These are phyloP conservation scores for Tenthredo livida DNA, from an alignment of 2,888 invertebrate species.

Conservation along the genomic window DNA sequence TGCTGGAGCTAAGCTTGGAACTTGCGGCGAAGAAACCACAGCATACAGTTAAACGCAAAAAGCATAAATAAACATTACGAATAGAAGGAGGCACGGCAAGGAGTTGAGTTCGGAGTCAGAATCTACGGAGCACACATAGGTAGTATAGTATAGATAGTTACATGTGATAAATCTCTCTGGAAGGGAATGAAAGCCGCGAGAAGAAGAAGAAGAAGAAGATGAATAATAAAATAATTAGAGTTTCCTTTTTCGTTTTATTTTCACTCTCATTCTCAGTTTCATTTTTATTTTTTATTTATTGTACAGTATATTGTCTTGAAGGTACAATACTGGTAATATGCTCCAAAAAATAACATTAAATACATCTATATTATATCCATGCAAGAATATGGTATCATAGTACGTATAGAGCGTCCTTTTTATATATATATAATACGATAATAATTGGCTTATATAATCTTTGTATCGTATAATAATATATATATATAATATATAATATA, in stretches of 20 bases:
- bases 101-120: slow-evolving; percentile 19
- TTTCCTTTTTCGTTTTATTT: not conserved
- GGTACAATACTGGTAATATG: slow-evolving; percentile 48
- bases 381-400: slow-evolving; percentile 30
- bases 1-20: slow-evolving; percentile 50
- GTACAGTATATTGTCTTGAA: slow-evolving; percentile 49
- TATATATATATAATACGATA: not conserved
- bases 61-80: slow-evolving; percentile 66
- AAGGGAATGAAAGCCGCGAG: not conserved
- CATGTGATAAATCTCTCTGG: not conserved
- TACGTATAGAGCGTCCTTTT: slow-evolving; percentile 12
- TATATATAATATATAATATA: not conserved
- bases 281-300: slow-evolving; percentile 17
- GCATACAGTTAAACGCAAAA: slow-evolving; percentile 71
- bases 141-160: not conserved
- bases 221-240: not conserved
- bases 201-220: not conserved
- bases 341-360: slow-evolving; percentile 50
- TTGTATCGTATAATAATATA: slow-evolving; percentile 33
- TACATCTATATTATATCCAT: slow-evolving; percentile 40
- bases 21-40: slow-evolving; percentile 64
- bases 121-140: not conserved
- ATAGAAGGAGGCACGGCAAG: slow-evolving; percentile 43
- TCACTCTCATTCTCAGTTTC: not conserved
- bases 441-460: slow-evolving; percentile 32